These are phyloP conservation scores for Passer domesticus DNA, from an alignment of 2,113 vertebrate genomes.

Conservation along the genomic window DNA sequence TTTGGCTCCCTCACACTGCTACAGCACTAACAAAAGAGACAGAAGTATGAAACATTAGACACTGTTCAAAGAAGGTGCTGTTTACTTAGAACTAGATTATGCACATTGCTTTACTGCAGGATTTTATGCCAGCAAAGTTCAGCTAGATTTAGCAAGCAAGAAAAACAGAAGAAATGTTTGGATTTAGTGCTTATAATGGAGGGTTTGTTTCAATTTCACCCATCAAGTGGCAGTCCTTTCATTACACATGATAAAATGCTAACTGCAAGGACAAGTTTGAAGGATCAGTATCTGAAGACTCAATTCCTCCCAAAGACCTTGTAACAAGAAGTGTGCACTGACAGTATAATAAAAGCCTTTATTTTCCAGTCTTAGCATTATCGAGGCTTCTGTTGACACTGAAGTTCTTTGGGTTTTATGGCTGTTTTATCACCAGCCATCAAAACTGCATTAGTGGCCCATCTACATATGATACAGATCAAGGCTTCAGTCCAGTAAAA, in stretches of 20 bases:
- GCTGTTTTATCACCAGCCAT: neutral
- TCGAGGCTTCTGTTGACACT: neutral
- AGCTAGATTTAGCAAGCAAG: neutral
- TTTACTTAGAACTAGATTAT: neutral
- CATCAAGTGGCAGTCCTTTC: neutral
- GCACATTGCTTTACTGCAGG: neutral
- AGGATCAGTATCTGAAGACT: neutral
- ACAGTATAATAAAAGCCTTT: neutral
- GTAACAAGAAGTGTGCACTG: neutral
- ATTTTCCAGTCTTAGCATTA: neutral
- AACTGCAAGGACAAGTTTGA: neutral
- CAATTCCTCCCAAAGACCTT: neutral
- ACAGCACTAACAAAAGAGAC: neutral
- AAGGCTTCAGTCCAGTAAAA: neutral
- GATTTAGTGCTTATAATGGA: neutral
- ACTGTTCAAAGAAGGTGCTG: neutral
- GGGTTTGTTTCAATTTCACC: neutral
- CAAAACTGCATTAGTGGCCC: neutral
- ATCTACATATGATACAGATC: neutral
- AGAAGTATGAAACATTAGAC: neutral
- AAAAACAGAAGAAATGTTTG: neutral
- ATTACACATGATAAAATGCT: neutral
- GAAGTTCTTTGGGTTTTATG: neutral
- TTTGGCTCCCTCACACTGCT: neutral
- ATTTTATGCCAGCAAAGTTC: neutral